phyloP scores from a whole-genome alignment of 1,140 invertebrate species.

The Heliconius nattereri region DNA sequence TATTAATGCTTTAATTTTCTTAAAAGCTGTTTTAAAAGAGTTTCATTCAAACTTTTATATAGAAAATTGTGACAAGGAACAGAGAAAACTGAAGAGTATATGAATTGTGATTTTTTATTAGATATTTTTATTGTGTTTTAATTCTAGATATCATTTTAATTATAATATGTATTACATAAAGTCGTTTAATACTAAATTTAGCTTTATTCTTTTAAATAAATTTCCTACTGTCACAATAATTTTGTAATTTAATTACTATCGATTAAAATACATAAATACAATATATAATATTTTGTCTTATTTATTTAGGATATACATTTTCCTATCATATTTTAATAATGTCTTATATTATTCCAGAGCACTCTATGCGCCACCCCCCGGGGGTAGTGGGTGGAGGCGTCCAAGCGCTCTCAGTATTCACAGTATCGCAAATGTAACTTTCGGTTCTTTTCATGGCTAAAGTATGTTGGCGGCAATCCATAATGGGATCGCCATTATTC shows the following conservation, averaged over 20 bases:
- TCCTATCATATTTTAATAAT: neutral
- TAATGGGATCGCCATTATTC: conserved; percentile 81
- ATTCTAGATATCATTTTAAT: neutral
- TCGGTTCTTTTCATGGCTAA: conserved; percentile 81
- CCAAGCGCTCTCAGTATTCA: conserved; percentile 77
- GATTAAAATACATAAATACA: neutral
- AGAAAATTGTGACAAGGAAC: conserved; percentile 69
- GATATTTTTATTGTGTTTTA: neutral
- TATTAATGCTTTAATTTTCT: conserved; percentile 80
- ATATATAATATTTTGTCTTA: neutral
- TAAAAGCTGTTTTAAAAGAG: conserved; percentile 77
- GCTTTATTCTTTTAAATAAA: neutral
- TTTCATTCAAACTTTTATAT: conserved; percentile 77
- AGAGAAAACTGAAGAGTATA: conserved; percentile 45
- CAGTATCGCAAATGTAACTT: conserved; percentile 81
- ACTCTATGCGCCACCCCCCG: conserved; percentile 50
- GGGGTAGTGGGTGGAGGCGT: conserved; percentile 50
- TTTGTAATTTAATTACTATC: neutral
- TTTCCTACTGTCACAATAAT: neutral
- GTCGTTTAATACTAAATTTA: neutral
- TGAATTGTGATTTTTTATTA: neutral
- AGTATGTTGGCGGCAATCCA: conserved; percentile 81
- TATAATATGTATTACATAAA: neutral
- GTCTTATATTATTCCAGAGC: conserved; percentile 40
- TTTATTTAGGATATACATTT: neutral